Conservation (phyloP, 2,113 vertebrate genomes). For the Danio rerio region GRCz12tu NC_133180.1:14253501-14254000, state of each 20-base stretch:
- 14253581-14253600: neutral
- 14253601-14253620: neutral
- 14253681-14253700: neutral
- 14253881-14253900: neutral
- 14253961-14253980: neutral
- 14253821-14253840: neutral
- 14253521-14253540: neutral
- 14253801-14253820: neutral
- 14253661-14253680: slow-evolving; percentile 49
- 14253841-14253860: neutral
- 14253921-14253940: neutral
- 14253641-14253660: slow-evolving; percentile 67
- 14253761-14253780: neutral
- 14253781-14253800: neutral
- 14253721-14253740: slow-evolving; percentile 3
- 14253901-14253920: neutral
- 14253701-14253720: slow-evolving; percentile 16
- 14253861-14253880: neutral
- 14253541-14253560: slow-evolving; percentile 33
- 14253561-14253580: neutral
- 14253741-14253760: slow-evolving; percentile 5
- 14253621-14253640: slow-evolving; percentile 22
- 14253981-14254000: neutral
- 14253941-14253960: slow-evolving; percentile 11
- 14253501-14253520: slow-evolving; percentile 10